Percentiles rank a stretch among this genome's conserved stretches.
These are phyloP conservation scores for Heliangelus exortis DNA, from an alignment of 2,797 vertebrate genomes.

Conservation along the genomic window DNA sequence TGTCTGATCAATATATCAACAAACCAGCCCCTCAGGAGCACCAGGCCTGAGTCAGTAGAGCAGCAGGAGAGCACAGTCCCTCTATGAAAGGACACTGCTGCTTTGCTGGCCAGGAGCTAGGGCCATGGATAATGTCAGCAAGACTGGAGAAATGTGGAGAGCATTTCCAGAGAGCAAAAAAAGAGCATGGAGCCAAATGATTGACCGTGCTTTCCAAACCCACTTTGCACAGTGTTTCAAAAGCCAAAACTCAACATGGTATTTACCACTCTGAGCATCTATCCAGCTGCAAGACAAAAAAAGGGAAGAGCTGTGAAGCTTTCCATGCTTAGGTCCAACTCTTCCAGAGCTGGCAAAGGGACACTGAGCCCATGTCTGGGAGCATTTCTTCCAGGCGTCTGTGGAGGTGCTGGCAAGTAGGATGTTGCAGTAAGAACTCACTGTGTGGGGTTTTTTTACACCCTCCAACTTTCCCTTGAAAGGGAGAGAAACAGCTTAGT, in stretches of 20 bases:
- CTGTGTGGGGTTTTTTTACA: not conserved
- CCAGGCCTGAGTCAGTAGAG: not conserved
- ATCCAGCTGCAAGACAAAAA: not conserved
- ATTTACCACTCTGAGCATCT: not conserved
- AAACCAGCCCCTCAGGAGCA: not conserved
- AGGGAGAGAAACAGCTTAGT: not conserved
- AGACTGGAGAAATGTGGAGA: not conserved
- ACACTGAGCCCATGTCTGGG: not conserved
- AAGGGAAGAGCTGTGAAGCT: not conserved
- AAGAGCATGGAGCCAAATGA: rapidly evolving
- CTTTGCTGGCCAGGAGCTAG: not conserved
- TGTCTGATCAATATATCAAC: not conserved
- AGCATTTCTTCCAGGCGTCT: not conserved
- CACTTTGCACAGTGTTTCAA: not conserved
- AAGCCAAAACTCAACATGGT: not conserved
- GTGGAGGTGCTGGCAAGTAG: not conserved
- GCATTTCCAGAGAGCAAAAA: not conserved
- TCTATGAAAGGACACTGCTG: not conserved
- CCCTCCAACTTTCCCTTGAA: not conserved
- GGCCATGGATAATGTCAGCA: not conserved
- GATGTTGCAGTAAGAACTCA: not conserved
- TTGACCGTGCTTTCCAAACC: not conserved
- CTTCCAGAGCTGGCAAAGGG: not conserved
- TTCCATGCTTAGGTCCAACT: not conserved
- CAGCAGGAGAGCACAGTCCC: not conserved